phyloP scores from a whole-genome alignment of 2,888 invertebrate species.

The Eristalinus aeneus region DNA sequence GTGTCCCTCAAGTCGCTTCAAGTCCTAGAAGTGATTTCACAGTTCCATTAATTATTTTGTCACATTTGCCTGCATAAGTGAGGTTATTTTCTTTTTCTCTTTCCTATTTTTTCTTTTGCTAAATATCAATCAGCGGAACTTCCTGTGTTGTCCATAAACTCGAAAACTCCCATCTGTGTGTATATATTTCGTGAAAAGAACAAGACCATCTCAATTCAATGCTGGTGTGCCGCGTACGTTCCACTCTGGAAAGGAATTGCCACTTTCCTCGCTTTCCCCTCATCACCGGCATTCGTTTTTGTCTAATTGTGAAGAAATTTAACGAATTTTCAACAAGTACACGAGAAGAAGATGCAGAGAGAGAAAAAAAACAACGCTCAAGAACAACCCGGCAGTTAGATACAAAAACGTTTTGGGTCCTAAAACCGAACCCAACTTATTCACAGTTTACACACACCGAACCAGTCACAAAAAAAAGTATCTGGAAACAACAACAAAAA shows the following conservation, averaged over 20 bases:
- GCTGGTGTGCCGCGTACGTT: background rate
- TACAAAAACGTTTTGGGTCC: conserved; percentile 37
- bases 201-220: background rate
- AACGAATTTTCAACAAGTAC: conserved; percentile 57
- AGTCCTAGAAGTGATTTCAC: background rate
- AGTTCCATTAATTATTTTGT: conserved; percentile 54
- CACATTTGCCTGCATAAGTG: conserved; percentile 44
- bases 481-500: background rate
- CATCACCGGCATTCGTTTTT: background rate
- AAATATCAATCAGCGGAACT: conserved; percentile 67
- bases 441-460: conserved; percentile 46
- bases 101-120: conserved; percentile 39
- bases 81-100: conserved; percentile 1
- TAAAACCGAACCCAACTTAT: conserved; percentile 46
- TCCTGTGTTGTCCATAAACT: conserved; percentile 53
- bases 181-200: background rate
- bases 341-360: conserved; percentile 26
- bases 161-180: background rate
- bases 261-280: background rate
- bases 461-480: background rate
- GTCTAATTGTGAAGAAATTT: conserved; percentile 55
- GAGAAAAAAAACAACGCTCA: background rate
- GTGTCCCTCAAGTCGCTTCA: background rate
- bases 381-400: background rate
- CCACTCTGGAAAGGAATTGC: background rate